These are phyloP conservation scores for Sander lucioperca DNA, from an alignment of 2,113 vertebrate species.

Conservation along the genomic window DNA sequence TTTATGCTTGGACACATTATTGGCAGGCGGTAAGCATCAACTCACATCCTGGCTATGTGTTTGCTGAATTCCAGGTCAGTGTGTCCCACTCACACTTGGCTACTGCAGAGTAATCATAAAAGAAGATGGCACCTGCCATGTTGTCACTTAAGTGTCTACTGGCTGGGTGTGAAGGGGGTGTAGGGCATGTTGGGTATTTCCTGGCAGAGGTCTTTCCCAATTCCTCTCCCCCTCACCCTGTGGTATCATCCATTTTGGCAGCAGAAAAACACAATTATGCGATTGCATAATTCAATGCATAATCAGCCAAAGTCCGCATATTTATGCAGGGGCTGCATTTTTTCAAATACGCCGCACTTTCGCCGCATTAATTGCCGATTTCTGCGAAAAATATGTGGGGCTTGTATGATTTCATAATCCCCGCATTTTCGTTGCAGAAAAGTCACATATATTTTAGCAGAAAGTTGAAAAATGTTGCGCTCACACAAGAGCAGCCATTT, in stretches of 20 bases:
- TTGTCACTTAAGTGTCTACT: slow-evolving; percentile 43
- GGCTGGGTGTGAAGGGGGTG: background rate
- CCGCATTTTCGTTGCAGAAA: too few species aligned
- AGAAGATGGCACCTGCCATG: slow-evolving; percentile 66
- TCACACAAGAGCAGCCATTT: too few species aligned
- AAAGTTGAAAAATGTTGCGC: too few species aligned
- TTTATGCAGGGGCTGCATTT: too few species aligned
- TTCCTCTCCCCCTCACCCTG: background rate
- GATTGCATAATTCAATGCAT: too few species aligned
- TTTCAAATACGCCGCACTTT: too few species aligned
- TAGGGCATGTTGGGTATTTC: background rate
- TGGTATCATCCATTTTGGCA: slow-evolving; percentile 18
- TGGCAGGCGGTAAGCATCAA: background rate
- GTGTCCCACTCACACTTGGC: slow-evolving; percentile 37
- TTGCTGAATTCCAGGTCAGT: slow-evolving; percentile 14
- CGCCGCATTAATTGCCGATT: too few species aligned
- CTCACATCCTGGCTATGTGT: background rate
- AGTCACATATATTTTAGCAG: too few species aligned
- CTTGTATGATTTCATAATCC: too few species aligned
- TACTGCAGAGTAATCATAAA: slow-evolving; percentile 76
- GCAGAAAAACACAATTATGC: too few species aligned
- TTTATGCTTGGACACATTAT: slow-evolving; percentile 13
- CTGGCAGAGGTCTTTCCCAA: slow-evolving; percentile 7
- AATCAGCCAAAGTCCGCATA: too few species aligned
- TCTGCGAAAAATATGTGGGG: too few species aligned